Evolutionary conservation across 2,888 invertebrate species (phyloP).

Genomic region (Colletes collaris): DNA sequence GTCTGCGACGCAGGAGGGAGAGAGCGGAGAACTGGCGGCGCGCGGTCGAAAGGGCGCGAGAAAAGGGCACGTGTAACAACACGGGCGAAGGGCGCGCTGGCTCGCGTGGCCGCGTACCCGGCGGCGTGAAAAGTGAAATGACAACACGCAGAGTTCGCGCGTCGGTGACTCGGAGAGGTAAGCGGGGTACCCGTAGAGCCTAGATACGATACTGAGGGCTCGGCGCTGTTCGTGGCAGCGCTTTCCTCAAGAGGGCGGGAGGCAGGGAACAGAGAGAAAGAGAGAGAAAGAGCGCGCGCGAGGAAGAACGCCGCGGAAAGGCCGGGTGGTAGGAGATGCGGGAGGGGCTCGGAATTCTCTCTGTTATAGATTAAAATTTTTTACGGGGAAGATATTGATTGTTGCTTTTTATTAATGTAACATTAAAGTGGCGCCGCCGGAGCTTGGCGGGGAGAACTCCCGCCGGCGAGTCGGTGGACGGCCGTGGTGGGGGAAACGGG

Average conservation of each 20-base stretch:
- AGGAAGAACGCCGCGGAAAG: slow-evolving; percentile 1
- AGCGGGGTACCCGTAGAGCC: slow-evolving; percentile 61
- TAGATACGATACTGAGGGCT: slow-evolving; percentile 69
- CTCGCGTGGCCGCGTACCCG: slow-evolving; percentile 18
- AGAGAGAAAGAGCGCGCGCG: slow-evolving; percentile 5
- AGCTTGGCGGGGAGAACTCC: slow-evolving; percentile 61
- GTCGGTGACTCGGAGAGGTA: slow-evolving; percentile 32
- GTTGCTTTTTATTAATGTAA: slow-evolving; percentile 83
- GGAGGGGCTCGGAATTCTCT: slow-evolving; percentile 66
- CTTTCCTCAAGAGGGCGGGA: slow-evolving; percentile 70
- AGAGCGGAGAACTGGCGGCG: slow-evolving; percentile 15
- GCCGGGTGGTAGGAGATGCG: slow-evolving; percentile 47
- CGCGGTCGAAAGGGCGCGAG: slow-evolving; percentile 44
- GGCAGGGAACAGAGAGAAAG: slow-evolving; percentile 41
- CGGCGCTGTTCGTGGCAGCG: slow-evolving; percentile 55
- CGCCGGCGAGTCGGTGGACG: slow-evolving; percentile 50
- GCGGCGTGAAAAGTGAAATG: slow-evolving; percentile 57
- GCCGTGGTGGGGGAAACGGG: slow-evolving; percentile 41
- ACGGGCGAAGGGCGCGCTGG: slow-evolving; percentile 50
- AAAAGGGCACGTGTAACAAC: slow-evolving; percentile 63
- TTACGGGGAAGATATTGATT: slow-evolving; percentile 83
- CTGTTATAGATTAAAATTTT: slow-evolving; percentile 82
- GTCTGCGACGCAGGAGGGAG: background rate
- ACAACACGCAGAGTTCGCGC: slow-evolving; percentile 54
- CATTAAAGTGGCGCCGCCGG: slow-evolving; percentile 80